Evolutionary conservation across 2,797 vertebrate genomes (phyloP).

Genomic region (Tiaroga cobitis): DNA sequence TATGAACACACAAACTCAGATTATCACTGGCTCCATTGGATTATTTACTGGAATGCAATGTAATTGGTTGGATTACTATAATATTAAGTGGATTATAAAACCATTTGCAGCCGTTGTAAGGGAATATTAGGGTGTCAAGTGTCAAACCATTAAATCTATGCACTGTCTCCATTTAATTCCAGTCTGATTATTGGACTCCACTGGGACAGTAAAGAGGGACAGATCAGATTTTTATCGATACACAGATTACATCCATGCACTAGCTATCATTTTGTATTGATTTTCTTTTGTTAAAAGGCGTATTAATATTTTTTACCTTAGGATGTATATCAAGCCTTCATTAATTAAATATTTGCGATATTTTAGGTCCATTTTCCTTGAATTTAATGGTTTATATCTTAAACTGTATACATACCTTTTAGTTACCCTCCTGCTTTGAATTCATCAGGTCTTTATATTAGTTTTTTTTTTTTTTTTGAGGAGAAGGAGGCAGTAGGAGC

Average conservation of each 20-base stretch:
- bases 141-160: slow-evolving; percentile 27
- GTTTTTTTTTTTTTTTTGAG: background rate
- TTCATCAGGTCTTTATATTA: background rate
- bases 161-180: slow-evolving; percentile 17
- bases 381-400: background rate
- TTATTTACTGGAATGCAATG: slow-evolving; percentile 1
- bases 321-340: too few relatives aligned
- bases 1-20: background rate
- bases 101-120: slow-evolving; percentile 13
- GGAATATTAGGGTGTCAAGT: slow-evolving; percentile 20
- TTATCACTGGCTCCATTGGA: background rate
- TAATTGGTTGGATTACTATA: slow-evolving; percentile 17
- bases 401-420: background rate
- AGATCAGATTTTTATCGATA: background rate
- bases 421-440: background rate
- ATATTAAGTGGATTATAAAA: slow-evolving; percentile 32
- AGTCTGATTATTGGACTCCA: slow-evolving; percentile 20
- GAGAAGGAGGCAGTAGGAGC: background rate
- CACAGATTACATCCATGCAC: background rate
- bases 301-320: background rate
- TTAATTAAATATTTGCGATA: background rate
- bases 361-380: background rate
- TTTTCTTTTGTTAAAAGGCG: background rate
- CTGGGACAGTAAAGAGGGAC: slow-evolving; percentile 18
- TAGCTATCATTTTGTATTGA: background rate